Percentiles rank a stretch among this genome's conserved stretches.
phyloP scores from a whole-genome alignment of 2,113 vertebrate genomes.

The Psilopogon haemacephalus region DNA sequence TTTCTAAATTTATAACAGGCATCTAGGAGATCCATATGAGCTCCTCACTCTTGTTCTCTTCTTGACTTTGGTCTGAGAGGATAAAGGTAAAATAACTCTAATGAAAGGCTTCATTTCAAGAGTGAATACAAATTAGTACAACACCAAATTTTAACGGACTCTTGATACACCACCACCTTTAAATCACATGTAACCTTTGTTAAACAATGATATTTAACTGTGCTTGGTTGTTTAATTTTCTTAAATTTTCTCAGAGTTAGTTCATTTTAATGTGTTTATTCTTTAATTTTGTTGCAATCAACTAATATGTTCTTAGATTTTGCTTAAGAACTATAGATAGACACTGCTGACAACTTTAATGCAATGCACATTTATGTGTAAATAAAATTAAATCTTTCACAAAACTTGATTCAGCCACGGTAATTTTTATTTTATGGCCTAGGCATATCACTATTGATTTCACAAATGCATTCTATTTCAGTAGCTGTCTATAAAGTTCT shows the following conservation, averaged over 20 bases:
- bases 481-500: slow-evolving; percentile 40
- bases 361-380: not conserved
- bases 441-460: slow-evolving; percentile 17
- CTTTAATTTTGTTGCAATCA: not conserved
- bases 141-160: not conserved
- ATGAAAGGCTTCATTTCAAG: not conserved
- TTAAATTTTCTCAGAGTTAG: not conserved
- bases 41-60: not conserved
- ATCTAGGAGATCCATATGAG: not conserved
- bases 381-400: not conserved
- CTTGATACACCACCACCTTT: not conserved
- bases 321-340: not conserved
- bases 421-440: not conserved
- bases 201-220: not conserved
- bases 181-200: not conserved
- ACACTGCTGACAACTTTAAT: not conserved
- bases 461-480: slow-evolving; percentile 15
- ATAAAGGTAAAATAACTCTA: not conserved
- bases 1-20: not conserved
- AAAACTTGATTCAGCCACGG: not conserved
- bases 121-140: not conserved
- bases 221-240: not conserved
- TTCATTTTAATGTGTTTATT: not conserved
- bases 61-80: not conserved
- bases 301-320: not conserved